A percentile compares a stretch with the other conserved stretches of the same genome.
These are phyloP conservation scores for Zaprionus lineosus DNA, from an alignment of 2,888 invertebrate genomes.

Conservation along the genomic window DNA sequence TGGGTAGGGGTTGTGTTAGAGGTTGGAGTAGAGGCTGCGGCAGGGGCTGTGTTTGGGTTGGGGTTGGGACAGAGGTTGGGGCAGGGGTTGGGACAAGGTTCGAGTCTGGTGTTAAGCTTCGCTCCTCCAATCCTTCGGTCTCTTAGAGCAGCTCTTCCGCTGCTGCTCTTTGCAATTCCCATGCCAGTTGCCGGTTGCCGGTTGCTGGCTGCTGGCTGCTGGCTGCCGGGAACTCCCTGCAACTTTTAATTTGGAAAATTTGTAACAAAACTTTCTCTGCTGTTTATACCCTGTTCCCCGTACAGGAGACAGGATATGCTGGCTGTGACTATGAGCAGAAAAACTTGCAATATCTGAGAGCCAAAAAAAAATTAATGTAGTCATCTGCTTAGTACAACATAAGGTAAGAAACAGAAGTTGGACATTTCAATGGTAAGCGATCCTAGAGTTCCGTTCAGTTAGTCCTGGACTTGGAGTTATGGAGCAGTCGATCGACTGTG, in stretches of 20 bases:
- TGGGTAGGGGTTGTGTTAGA: no score
- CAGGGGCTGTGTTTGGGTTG: not conserved
- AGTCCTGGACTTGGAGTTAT: not conserved
- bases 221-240: constrained; percentile 19
- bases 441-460: no score
- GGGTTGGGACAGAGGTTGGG: not conserved
- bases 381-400: no score
- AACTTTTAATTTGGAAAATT: constrained; percentile 76
- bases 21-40: no score
- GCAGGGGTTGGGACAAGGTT: constrained; percentile 2
- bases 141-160: constrained; percentile 22
- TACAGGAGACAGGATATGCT: not conserved
- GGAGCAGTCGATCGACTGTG: no score
- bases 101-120: constrained; percentile 17
- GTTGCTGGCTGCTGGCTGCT: no score
- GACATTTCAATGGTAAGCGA: no score
- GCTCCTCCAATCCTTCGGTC: constrained; percentile 16
- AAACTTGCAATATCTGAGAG: no score
- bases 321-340: no score
- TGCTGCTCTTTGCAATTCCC: constrained; percentile 18
- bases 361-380: no score
- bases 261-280: constrained; percentile 57
- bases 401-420: no score
- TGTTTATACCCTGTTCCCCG: constrained; percentile 31
- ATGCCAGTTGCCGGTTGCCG: no score